A percentile compares a stretch with the other conserved stretches of the same genome.
phyloP scores from a whole-genome alignment of 2,113 vertebrate genomes.

The Perca fluviatilis region DNA sequence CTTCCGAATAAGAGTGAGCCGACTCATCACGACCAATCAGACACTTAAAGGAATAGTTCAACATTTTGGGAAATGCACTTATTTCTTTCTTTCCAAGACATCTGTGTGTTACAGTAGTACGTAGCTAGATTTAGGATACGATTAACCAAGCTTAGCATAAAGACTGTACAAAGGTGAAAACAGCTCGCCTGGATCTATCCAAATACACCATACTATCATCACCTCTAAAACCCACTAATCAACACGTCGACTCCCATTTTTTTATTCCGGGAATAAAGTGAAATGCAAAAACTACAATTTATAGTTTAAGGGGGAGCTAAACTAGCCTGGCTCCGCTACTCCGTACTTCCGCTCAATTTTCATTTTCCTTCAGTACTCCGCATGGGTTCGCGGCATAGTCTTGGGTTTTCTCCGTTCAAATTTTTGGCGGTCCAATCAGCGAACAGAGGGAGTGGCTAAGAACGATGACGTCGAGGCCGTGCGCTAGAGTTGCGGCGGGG shows the following conservation, averaged over 20 bases:
- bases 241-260: background rate
- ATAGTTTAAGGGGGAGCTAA: background rate
- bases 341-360: too few relatives aligned
- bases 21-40: background rate
- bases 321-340: too few relatives aligned
- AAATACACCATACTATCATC: background rate
- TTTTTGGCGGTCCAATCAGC: too few relatives aligned
- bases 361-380: too few relatives aligned
- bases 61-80: background rate
- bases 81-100: background rate
- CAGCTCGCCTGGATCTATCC: background rate
- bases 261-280: too few relatives aligned
- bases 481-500: too few relatives aligned
- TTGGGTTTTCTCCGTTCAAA: too few relatives aligned
- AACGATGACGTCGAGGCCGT: too few relatives aligned
- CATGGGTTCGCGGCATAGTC: too few relatives aligned
- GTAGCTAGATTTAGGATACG: background rate
- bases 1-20: background rate
- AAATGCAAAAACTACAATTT: background rate
- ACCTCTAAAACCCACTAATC: background rate
- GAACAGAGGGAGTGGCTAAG: too few relatives aligned
- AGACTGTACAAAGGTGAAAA: background rate
- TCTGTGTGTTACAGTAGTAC: background rate
- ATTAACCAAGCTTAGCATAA: background rate
- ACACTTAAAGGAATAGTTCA: background rate